A percentile compares a stretch with the other conserved stretches of the same genome.
Conservation (phyloP, 2,888 invertebrate species). For the Lasioglossum figueresi region DNA sequence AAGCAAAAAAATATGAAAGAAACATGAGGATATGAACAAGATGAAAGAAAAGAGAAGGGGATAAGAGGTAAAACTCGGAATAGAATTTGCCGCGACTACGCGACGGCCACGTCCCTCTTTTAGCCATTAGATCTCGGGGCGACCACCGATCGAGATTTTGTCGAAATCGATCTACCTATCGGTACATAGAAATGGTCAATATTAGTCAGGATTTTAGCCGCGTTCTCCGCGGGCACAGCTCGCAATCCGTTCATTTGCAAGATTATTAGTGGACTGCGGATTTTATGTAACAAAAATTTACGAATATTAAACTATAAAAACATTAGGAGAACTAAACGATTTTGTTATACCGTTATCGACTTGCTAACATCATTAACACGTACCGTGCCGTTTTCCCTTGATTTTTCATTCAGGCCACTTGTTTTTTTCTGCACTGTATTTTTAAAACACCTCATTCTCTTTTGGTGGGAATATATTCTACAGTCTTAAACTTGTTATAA, state of each 20-base stretch:
- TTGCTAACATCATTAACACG: no score
- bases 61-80: conserved; percentile 16
- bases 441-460: no score
- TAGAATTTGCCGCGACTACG: conserved; percentile 10
- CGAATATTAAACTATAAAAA: no score
- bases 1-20: background rate
- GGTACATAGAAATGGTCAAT: background rate
- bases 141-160: background rate
- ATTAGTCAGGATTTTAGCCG: background rate
- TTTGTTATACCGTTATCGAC: no score
- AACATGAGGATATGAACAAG: background rate
- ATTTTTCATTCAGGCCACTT: no score
- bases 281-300: no score
- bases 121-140: background rate
- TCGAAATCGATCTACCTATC: background rate
- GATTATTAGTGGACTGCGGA: no score
- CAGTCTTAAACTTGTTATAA: no score
- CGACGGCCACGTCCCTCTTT: conserved; percentile 5
- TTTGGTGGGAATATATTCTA: no score
- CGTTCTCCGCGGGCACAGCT: background rate
- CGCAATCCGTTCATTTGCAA: background rate
- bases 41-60: background rate
- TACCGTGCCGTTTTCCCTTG: no score
- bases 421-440: no score
- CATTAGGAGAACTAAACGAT: no score